Evolutionary conservation across 2,888 invertebrate genomes (phyloP).

Genomic region (Eupsilia transversa): DNA sequence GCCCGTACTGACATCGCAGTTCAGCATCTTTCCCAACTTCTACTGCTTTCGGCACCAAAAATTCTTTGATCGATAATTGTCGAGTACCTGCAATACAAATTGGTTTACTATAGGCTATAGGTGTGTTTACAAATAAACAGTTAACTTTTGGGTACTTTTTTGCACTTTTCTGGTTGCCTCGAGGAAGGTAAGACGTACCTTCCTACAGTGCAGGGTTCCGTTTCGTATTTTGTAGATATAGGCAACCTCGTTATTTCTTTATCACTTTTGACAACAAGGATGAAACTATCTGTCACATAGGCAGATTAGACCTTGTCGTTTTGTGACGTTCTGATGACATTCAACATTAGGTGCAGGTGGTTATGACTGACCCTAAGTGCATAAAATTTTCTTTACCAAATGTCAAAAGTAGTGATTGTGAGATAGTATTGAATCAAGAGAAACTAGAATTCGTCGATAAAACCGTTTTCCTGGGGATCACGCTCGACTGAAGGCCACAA

Average conservation of each 20-base stretch:
- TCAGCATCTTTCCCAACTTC: constrained; percentile 75
- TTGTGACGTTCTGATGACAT: neutral
- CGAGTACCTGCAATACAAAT: constrained; percentile 77
- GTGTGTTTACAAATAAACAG: neutral
- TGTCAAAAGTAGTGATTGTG: too few relatives aligned
- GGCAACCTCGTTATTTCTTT: neutral
- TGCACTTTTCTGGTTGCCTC: neutral
- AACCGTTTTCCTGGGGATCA: too few relatives aligned
- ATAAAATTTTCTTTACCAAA: too few relatives aligned
- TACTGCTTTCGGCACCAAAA: constrained; percentile 78
- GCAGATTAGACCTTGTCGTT: neutral
- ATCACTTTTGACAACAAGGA: neutral
- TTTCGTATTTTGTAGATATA: neutral
- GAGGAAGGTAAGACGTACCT: neutral
- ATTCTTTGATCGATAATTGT: constrained; percentile 80
- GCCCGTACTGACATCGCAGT: constrained; percentile 76
- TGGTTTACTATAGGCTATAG: neutral
- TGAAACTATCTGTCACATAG: neutral
- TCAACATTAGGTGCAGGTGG: too few relatives aligned
- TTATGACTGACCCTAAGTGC: too few relatives aligned
- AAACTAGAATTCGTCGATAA: too few relatives aligned
- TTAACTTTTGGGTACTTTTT: neutral
- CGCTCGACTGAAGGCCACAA: too few relatives aligned
- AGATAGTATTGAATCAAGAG: too few relatives aligned
- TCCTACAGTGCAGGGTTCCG: too few relatives aligned